Conservation (phyloP, 2,797 vertebrate genomes). For the Phaenicophaeus curvirostris region DNA sequence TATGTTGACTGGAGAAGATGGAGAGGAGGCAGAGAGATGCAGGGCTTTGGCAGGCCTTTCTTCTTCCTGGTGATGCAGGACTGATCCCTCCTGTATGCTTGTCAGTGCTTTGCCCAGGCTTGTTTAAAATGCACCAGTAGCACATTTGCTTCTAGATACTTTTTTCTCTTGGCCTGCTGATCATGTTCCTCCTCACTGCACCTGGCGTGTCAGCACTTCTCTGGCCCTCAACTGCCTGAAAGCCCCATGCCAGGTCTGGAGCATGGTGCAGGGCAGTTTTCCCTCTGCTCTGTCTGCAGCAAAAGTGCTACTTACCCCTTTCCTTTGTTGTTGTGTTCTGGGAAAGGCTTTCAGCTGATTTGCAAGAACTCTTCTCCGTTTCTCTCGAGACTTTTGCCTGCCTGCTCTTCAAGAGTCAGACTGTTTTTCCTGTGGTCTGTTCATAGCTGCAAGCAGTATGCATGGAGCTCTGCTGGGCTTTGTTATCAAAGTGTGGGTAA, state of each 20-base stretch:
- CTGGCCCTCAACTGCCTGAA: neutral
- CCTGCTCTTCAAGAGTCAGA: neutral
- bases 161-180: neutral
- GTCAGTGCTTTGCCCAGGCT: neutral
- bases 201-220: neutral
- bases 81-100: neutral
- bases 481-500: neutral
- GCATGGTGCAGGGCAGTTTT: neutral
- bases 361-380: neutral
- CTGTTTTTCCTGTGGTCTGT: neutral
- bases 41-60: neutral
- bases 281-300: neutral
- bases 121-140: neutral
- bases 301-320: neutral
- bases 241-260: neutral
- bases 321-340: neutral
- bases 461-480: neutral
- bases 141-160: neutral
- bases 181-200: neutral
- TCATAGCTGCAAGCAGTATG: neutral
- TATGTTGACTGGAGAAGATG: neutral
- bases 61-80: neutral
- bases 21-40: neutral
- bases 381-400: neutral
- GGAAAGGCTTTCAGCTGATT: neutral